These are phyloP conservation scores for Lordiphosa andalusiaca DNA, from an alignment of 2,888 invertebrate species.

Conservation along the genomic window DNA sequence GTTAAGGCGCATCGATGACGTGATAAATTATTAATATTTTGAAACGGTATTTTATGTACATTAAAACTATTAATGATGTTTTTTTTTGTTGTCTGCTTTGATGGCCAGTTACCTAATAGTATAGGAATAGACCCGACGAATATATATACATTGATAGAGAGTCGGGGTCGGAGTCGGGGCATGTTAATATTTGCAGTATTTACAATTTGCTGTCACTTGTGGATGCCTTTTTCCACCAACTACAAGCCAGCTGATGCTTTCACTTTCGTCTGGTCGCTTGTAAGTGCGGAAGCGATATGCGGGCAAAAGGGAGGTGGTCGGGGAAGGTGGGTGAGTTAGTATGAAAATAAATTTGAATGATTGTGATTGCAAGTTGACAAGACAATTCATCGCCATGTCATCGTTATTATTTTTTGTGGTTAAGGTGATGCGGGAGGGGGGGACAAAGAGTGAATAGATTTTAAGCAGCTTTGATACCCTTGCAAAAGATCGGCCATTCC, in stretches of 20 bases:
- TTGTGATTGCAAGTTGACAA: constrained; percentile 22
- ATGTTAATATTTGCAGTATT: constrained; percentile 48
- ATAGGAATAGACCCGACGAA: not conserved
- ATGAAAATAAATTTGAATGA: constrained; percentile 26
- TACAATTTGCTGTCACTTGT: constrained; percentile 39
- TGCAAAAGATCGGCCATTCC: not conserved
- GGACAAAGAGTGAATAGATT: constrained; percentile 1
- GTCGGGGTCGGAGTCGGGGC: constrained; percentile 1
- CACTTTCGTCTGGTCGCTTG: constrained; percentile 54
- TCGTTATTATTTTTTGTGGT: constrained; percentile 10
- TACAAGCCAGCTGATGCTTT: constrained; percentile 49
- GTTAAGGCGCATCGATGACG: constrained; percentile 18
- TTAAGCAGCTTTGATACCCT: constrained; percentile 7
- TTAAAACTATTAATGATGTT: constrained; percentile 3
- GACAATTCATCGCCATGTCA: constrained; percentile 27
- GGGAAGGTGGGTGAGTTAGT: constrained; percentile 7
- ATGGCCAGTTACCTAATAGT: not conserved
- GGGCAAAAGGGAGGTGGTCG: not conserved
- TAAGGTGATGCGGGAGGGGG: constrained; percentile 19
- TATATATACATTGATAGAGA: constrained; percentile 13
- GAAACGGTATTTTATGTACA: constrained; percentile 19
- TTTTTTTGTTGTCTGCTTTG: too few relatives aligned
- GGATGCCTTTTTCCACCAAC: constrained; percentile 19
- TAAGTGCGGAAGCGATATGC: constrained; percentile 48
- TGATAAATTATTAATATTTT: constrained; percentile 23